phyloP scores from a whole-genome alignment of 2,113 vertebrate genomes.

The Sprattus sprattus region DNA sequence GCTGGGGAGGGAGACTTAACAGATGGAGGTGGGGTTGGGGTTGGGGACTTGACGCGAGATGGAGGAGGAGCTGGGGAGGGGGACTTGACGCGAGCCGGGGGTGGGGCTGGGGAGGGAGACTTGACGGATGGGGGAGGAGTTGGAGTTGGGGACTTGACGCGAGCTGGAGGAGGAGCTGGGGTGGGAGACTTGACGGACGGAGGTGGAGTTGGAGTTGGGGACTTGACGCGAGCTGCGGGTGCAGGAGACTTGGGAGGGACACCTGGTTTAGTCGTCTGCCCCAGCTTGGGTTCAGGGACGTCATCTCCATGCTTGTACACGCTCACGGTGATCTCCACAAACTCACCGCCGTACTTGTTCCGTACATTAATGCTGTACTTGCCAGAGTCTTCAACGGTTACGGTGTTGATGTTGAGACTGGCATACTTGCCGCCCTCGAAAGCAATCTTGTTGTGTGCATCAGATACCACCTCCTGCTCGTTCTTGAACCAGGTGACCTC shows the following conservation, averaged over 20 bases:
- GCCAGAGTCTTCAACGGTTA: conserved; percentile 90
- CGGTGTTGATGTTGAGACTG: conserved; percentile 84
- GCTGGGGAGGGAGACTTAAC: conserved; percentile 37
- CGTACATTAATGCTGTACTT: conserved; percentile 94
- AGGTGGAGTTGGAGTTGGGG: conserved; percentile 50
- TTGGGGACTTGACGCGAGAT: conserved; percentile 45
- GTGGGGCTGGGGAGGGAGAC: conserved; percentile 56
- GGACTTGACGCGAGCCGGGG: conserved; percentile 41
- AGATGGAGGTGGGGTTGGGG: conserved; percentile 42
- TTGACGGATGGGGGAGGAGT: conserved; percentile 57
- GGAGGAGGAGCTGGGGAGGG: conserved; percentile 48
- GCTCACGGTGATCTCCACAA: conserved; percentile 94
- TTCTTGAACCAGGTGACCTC: conserved; percentile 97
- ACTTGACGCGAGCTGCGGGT: conserved; percentile 46
- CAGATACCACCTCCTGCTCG: conserved; percentile 79
- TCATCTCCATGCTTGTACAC: conserved; percentile 91
- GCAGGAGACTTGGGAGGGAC: conserved; percentile 42
- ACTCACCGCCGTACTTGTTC: conserved; percentile 97
- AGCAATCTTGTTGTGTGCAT: conserved; percentile 78
- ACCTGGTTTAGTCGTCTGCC: conserved; percentile 62
- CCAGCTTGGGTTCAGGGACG: conserved; percentile 78
- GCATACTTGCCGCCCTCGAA: conserved; percentile 87
- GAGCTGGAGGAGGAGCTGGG: conserved; percentile 45
- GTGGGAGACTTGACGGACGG: conserved; percentile 56
- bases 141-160: conserved; percentile 60